phyloP scores from a whole-genome alignment of 2,888 invertebrate species.

The Scaptomyza caliginosa region DNA sequence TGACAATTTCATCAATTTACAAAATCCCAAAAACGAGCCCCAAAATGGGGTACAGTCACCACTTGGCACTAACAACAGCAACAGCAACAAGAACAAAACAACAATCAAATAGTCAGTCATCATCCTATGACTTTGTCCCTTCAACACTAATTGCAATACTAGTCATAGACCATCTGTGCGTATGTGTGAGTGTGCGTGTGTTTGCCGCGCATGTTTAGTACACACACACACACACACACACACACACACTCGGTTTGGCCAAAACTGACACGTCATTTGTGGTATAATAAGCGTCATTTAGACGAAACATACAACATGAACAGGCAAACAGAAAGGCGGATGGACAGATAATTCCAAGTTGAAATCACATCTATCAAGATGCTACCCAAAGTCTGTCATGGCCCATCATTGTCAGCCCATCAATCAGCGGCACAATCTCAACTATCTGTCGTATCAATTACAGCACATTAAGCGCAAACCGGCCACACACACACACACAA shows the following conservation, averaged over 20 bases:
- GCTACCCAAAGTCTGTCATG: conserved; percentile 4
- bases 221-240: no score
- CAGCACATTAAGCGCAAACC: conserved; percentile 21
- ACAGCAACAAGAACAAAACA: no score
- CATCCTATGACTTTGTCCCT: neutral
- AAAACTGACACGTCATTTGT: conserved; percentile 1
- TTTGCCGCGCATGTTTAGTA: conserved; percentile 11
- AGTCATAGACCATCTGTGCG: neutral
- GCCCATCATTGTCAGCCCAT: conserved; percentile 29
- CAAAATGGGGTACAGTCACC: neutral
- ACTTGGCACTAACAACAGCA: neutral
- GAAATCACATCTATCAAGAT: conserved; percentile 22
- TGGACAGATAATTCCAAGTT: neutral
- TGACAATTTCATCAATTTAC: conserved; percentile 60
- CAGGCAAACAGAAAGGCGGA: neutral
- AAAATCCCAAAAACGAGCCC: conserved; percentile 2
- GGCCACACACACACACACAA: neutral
- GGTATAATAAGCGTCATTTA: conserved; percentile 5
- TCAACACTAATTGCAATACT: conserved; percentile 18
- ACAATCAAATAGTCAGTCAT: conserved; percentile 7
- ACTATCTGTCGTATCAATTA: conserved; percentile 31
- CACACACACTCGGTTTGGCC: neutral
- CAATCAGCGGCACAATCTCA: conserved; percentile 27
- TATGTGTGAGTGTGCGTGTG: neutral
- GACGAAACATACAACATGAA: neutral